A percentile compares a stretch with the other conserved stretches of the same genome.
phyloP scores from a whole-genome alignment of 2,113 vertebrate genomes.

The Tricholaema leucomelas region DNA sequence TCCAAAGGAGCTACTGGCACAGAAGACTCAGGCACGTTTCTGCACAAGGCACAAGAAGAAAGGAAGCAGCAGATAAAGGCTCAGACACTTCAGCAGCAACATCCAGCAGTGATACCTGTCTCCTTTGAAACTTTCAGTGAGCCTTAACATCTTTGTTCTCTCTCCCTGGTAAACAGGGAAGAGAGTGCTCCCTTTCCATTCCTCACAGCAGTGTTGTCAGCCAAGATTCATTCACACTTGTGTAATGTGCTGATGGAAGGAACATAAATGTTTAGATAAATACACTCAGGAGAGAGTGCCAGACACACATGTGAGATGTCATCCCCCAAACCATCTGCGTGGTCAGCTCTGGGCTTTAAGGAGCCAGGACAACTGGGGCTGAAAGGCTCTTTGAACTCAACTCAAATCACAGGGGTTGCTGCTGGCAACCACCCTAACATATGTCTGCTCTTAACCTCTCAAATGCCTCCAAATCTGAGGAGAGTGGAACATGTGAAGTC shows the following conservation, averaged over 20 bases:
- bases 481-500: background rate
- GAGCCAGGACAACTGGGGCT: slow-evolving; percentile 18
- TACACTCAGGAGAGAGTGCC: background rate
- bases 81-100: background rate
- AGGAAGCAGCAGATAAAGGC: background rate
- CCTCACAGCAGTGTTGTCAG: background rate
- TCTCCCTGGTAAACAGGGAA: background rate
- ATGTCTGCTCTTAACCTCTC: slow-evolving; percentile 30
- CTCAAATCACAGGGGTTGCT: background rate
- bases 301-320: slow-evolving; percentile 5
- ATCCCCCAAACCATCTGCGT: background rate
- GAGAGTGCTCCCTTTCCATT: background rate
- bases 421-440: slow-evolving; percentile 2
- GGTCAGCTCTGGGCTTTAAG: background rate
- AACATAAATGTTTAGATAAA: slow-evolving; percentile 51
- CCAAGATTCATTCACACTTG: slow-evolving; percentile 40
- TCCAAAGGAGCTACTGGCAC: background rate
- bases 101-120: background rate
- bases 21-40: background rate
- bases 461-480: slow-evolving; percentile 14
- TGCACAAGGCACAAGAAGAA: background rate
- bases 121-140: background rate
- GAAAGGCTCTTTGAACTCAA: slow-evolving; percentile 34
- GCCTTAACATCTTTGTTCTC: background rate
- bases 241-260: slow-evolving; percentile 1